Evolutionary conservation across 2,888 invertebrate genomes (phyloP).

Genomic region (Clivina fossor): DNA sequence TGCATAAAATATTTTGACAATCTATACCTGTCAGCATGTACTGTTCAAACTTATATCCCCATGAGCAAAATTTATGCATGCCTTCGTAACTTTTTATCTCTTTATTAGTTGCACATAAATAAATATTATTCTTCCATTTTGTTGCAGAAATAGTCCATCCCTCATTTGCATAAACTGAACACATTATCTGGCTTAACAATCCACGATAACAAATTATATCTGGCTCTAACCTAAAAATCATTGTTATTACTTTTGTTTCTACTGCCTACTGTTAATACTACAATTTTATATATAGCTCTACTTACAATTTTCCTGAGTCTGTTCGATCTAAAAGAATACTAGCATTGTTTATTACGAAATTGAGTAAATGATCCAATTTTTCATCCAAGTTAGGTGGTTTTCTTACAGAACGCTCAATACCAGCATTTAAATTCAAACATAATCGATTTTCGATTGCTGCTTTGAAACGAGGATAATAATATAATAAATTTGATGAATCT

Average conservation of each 20-base stretch:
- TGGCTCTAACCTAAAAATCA: conserved; percentile 17
- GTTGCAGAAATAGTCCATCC: conserved; percentile 22
- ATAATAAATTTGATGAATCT: conserved; percentile 10
- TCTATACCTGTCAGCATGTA: conserved; percentile 29
- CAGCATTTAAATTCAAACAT: conserved; percentile 19
- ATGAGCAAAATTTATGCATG: conserved; percentile 25
- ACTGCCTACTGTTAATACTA: too few relatives aligned
- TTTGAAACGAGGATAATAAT: conserved; percentile 18
- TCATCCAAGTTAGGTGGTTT: conserved; percentile 20
- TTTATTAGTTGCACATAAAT: conserved; percentile 16
- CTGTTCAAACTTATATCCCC: conserved; percentile 31
- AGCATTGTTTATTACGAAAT: too few relatives aligned
- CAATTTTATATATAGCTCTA: neutral
- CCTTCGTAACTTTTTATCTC: conserved; percentile 1
- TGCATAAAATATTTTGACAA: too few relatives aligned
- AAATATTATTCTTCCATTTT: conserved; percentile 25
- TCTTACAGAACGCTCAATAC: conserved; percentile 13
- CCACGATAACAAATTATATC: conserved; percentile 29
- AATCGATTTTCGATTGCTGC: neutral
- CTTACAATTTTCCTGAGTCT: conserved; percentile 5
- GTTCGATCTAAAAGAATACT: too few relatives aligned
- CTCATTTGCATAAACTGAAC: conserved; percentile 19
- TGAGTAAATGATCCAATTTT: conserved; percentile 20
- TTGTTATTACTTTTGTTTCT: too few relatives aligned
- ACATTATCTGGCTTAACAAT: conserved; percentile 22